Evolutionary conservation across 1,140 invertebrate genomes (phyloP), one percentile per base, ranked within the genome.

Genomic region (Hyles vespertilio): DNA sequence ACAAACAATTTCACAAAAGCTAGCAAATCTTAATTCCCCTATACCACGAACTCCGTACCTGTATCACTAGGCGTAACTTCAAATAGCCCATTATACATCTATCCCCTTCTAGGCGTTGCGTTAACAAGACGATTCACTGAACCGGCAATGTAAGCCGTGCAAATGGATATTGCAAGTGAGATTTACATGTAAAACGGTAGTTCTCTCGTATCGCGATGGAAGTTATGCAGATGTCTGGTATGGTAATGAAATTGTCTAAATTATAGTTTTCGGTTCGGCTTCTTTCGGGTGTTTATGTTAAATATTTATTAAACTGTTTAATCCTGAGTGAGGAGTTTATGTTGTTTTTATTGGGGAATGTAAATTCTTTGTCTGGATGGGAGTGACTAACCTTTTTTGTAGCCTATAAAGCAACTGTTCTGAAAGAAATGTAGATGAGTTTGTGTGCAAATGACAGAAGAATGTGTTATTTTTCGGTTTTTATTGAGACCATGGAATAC

Each of bases 171-270:
- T 58, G 53, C 63, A 61, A 61, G 45, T 66, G 57, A 63, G 55
- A 67, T 70, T 70, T 67, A 61, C 58, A 70, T 70, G 68, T 61
- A 63, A 66, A 70, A 51, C 50, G 50, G 50, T 51, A 34, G 50
- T 51, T 51, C 32, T 12, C 50, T 8, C 22, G 6, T 51, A 51
- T 61, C 64, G 57, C 59, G 58, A 48, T 51, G 59, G 45, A 64
- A 67, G 56, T 70, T 70, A 70, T 67, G 61, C 64, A 67, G 61
- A 70, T 70, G 32, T 36, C 62, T 64, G 59, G 58, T 61, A 59
- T 64, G 61, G 61, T 62, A 70, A 65, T 62, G 67, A 65, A 67
- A 67, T 60, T 43, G 61, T 63, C 58, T 58, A 61, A 54, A 3
- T 54, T 43, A 44, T 40, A 5, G 36, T 8, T 5, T 8, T 40